Conservation (phyloP, 1,140 invertebrate genomes). For the Nasonia vitripennis region DNA sequence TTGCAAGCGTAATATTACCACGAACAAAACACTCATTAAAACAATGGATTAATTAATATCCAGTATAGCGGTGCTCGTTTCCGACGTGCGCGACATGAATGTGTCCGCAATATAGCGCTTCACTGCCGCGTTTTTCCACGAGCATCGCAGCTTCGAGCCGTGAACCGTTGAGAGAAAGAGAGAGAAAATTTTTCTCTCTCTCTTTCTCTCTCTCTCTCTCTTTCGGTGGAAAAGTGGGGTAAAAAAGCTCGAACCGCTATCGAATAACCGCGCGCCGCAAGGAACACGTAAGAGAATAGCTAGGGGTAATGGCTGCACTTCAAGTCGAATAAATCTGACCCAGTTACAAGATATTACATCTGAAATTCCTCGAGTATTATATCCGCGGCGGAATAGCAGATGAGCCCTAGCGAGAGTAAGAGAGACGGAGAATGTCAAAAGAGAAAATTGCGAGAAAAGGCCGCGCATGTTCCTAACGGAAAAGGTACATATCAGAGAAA, state of each 20-base stretch:
- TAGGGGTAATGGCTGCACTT: background rate
- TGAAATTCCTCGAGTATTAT: constrained; percentile 39
- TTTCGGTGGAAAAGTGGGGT: background rate
- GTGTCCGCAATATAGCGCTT: background rate
- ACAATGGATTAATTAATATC: background rate
- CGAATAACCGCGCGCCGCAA: background rate
- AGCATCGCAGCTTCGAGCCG: background rate
- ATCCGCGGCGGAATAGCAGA: constrained; percentile 40
- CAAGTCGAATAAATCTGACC: constrained; percentile 48
- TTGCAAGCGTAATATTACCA: background rate
- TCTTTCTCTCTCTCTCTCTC: too few species aligned
- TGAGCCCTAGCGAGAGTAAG: background rate
- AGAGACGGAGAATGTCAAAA: background rate
- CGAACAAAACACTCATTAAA: background rate
- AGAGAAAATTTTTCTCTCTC: too few species aligned
- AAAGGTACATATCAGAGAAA: background rate
- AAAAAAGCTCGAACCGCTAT: background rate
- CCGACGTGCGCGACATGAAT: background rate
- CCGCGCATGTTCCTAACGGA: background rate
- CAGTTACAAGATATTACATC: constrained; percentile 46
- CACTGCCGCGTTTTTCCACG: background rate
- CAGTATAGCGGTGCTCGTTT: background rate
- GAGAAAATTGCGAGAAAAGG: background rate
- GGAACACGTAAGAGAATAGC: background rate
- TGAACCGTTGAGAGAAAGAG: background rate